A percentile compares a stretch with the other conserved stretches of the same genome.
phyloP scores from a whole-genome alignment of 1,140 invertebrate species.

The Macrostomum lignano region DNA sequence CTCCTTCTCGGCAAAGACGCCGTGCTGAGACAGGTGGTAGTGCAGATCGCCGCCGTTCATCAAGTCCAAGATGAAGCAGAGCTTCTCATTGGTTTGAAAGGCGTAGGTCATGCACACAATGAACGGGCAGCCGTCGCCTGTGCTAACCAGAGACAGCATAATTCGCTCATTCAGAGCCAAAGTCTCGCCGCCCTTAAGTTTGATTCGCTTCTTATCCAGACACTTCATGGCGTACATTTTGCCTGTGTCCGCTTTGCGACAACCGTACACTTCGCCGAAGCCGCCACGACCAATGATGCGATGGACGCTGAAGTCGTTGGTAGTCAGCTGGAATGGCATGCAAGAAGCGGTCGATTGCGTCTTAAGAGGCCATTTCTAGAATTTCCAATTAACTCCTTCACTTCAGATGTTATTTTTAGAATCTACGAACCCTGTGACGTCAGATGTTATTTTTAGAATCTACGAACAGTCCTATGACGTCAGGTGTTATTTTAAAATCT shows the following conservation, averaged over 20 bases:
- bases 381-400: no score
- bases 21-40: conserved; percentile 95
- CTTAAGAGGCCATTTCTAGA: no score
- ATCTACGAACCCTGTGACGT: no score
- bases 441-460: no score
- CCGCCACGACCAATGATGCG: conserved; percentile 93
- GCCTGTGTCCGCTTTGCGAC: conserved; percentile 92
- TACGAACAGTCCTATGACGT: no score
- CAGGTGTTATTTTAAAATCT: no score
- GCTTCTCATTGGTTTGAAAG: conserved; percentile 86
- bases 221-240: conserved; percentile 99
- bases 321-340: conserved; percentile 52
- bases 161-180: conserved; percentile 92
- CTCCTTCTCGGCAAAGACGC: conserved; percentile 87
- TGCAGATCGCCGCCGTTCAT: conserved; percentile 99
- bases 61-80: conserved; percentile 93
- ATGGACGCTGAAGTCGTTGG: conserved; percentile 99
- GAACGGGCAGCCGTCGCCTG: conserved; percentile 92
- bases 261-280: conserved; percentile 97
- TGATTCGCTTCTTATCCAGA: conserved; percentile 95
- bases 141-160: conserved; percentile 93
- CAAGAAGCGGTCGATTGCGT: no score
- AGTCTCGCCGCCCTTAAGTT: conserved; percentile 99
- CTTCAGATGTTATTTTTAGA: no score
- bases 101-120: conserved; percentile 99